Conservation (phyloP, 2,888 invertebrate species). For the Congeria kusceri region DNA sequence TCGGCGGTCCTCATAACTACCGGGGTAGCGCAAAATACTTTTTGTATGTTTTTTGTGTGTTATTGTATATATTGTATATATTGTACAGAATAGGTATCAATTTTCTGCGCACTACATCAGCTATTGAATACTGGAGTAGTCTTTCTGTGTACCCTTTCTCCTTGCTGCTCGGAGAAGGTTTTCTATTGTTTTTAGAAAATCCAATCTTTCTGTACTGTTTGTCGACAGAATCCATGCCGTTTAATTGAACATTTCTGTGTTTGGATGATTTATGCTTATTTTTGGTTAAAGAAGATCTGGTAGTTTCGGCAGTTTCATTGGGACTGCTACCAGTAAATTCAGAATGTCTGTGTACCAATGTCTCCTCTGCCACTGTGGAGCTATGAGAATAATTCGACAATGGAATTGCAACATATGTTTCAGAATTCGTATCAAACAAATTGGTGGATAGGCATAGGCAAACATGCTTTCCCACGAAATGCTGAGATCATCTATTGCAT, state of each 20-base stretch:
- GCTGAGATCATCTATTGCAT: conserved; percentile 52
- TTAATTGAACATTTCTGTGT: conserved; percentile 10
- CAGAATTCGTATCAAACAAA: conserved; percentile 44
- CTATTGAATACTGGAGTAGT: conserved; percentile 40
- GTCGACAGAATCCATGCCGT: conserved; percentile 22
- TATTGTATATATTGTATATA: too few relatives aligned
- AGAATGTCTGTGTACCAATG: conserved; percentile 20
- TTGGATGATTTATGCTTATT: conserved; percentile 5
- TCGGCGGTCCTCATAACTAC: too few relatives aligned
- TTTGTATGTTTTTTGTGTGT: too few relatives aligned
- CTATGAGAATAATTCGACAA: conserved; percentile 20
- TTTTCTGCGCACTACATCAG: conserved; percentile 47
- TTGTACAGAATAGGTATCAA: conserved; percentile 44
- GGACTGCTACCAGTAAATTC: conserved; percentile 11
- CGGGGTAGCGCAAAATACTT: too few relatives aligned
- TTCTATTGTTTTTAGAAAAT: conserved; percentile 39
- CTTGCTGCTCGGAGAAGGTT: conserved; percentile 44
- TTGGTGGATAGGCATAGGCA: conserved; percentile 57
- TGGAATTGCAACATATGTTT: conserved; percentile 9
- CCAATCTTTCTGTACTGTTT: conserved; percentile 12
- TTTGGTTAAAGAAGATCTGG: conserved; percentile 18
- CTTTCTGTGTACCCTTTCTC: conserved; percentile 39
- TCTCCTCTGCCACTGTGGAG: conserved; percentile 23
- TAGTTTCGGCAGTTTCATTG: not conserved
- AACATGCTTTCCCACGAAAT: conserved; percentile 47